A percentile compares a stretch with the other conserved stretches of the same genome.
Evolutionary conservation across 2,113 vertebrate genomes (phyloP).

Genomic region (Sakesphorus luctuosus): DNA sequence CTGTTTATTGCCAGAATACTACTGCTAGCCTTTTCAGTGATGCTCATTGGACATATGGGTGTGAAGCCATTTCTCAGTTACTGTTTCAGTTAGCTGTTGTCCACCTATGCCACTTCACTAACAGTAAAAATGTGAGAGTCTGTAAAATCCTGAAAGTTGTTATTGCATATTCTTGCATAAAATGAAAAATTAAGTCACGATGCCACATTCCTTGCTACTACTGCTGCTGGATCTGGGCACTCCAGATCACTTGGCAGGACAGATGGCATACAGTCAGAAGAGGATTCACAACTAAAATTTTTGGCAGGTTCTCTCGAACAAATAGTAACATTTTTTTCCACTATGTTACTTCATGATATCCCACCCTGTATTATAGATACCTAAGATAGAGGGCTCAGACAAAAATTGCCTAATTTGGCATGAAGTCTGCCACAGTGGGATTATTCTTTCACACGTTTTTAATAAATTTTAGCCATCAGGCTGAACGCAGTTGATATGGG

Average conservation of each 20-base stretch:
- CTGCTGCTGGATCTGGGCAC: background rate
- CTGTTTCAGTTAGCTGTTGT: background rate
- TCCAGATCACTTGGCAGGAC: background rate
- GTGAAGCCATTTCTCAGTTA: background rate
- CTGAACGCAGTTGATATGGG: background rate
- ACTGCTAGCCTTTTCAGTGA: background rate
- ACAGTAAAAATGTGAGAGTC: background rate
- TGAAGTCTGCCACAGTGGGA: background rate
- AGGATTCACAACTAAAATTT: background rate
- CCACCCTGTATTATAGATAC: background rate
- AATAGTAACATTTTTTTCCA: background rate
- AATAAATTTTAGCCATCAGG: background rate
- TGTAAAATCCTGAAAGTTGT: background rate
- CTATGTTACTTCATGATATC: background rate
- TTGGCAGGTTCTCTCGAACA: background rate
- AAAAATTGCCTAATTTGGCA: background rate
- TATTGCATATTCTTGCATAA: background rate
- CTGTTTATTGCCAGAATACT: background rate
- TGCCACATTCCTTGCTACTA: background rate
- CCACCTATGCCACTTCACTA: accelerated
- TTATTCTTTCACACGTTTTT: background rate
- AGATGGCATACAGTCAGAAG: background rate
- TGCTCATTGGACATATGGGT: accelerated
- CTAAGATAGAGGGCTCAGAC: background rate
- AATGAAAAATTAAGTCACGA: background rate